These are phyloP conservation scores for Grallaria varia DNA, from an alignment of 2,113 vertebrate genomes.

Conservation along the genomic window DNA sequence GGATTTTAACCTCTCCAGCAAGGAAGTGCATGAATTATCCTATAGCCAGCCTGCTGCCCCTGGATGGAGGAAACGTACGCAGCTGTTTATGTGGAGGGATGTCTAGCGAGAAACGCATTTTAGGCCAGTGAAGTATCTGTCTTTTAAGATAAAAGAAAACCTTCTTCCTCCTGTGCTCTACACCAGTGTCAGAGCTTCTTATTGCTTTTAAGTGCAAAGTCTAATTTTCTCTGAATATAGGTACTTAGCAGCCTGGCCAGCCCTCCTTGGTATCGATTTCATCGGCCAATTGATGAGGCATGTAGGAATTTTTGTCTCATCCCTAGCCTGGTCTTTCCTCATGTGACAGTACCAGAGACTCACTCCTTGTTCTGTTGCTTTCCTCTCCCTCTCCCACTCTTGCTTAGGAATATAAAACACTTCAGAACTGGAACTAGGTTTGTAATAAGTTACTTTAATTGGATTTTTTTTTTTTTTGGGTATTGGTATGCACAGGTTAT, in stretches of 20 bases:
- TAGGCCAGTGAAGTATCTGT: neutral
- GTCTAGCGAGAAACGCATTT: neutral
- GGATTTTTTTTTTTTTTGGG: neutral
- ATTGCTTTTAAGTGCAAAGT: constrained; percentile 11
- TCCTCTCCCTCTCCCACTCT: neutral
- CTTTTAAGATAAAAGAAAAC: constrained; percentile 33
- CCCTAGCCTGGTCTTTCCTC: neutral
- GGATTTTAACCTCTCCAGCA: constrained; percentile 18
- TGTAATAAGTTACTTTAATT: constrained; percentile 48
- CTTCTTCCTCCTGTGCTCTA: neutral
- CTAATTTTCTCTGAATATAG: neutral
- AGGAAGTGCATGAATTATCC: neutral
- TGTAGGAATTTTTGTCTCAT: neutral
- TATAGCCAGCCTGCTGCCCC: neutral
- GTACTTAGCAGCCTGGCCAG: neutral
- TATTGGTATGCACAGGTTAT: constrained; percentile 50
- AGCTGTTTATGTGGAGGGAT: neutral
- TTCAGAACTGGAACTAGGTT: constrained; percentile 21
- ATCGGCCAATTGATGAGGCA: neutral
- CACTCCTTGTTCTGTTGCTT: neutral
- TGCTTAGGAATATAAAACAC: neutral
- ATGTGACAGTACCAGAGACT: neutral
- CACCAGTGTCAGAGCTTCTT: constrained; percentile 4
- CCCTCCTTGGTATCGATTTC: neutral
- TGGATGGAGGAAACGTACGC: neutral